phyloP scores from a whole-genome alignment of 2,888 invertebrate genomes.

The Venustoraphidia nigricollis region DNA sequence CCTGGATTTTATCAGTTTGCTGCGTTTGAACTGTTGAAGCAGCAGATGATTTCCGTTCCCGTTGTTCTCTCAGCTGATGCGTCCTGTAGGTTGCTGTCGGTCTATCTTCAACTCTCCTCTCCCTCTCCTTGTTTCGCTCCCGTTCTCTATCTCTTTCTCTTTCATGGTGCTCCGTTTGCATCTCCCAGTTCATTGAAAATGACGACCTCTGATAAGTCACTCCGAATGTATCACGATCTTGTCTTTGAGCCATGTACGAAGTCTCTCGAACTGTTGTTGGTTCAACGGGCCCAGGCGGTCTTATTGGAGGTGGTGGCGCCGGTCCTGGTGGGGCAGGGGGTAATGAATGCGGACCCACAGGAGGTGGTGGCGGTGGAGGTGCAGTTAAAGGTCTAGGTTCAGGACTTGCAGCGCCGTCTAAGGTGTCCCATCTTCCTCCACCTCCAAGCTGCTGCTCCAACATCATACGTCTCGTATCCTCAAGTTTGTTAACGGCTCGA shows the following conservation, averaged over 20 bases:
- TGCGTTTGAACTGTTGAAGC: slow-evolving; percentile 63
- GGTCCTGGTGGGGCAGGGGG: slow-evolving; percentile 46
- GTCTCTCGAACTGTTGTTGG: slow-evolving; percentile 27
- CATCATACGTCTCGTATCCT: slow-evolving; percentile 72
- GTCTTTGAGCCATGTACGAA: slow-evolving; percentile 49
- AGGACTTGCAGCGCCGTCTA: slow-evolving; percentile 18
- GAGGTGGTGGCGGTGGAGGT: slow-evolving; percentile 48
- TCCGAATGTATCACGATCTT: slow-evolving; percentile 57
- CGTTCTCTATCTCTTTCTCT: background rate
- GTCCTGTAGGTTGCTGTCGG: slow-evolving; percentile 56
- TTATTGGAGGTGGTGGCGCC: slow-evolving; percentile 42
- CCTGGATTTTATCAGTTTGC: slow-evolving; percentile 38
- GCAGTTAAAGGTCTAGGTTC: slow-evolving; percentile 15
- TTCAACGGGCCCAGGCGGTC: slow-evolving; percentile 51
- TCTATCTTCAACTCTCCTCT: slow-evolving; percentile 21
- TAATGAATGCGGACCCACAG: slow-evolving; percentile 33
- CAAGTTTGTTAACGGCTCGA: slow-evolving; percentile 61
- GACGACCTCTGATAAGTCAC: slow-evolving; percentile 42
- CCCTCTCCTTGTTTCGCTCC: slow-evolving; percentile 9
- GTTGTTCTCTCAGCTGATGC: slow-evolving; percentile 52
- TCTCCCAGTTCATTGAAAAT: slow-evolving; percentile 30
- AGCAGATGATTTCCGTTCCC: slow-evolving; percentile 54
- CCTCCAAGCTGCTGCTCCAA: slow-evolving; percentile 71
- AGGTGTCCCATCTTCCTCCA: slow-evolving; percentile 41
- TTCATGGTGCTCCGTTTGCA: slow-evolving; percentile 17